phyloP scores from a whole-genome alignment of 2,113 vertebrate genomes.

The Micronycteris hirsuta region DNA sequence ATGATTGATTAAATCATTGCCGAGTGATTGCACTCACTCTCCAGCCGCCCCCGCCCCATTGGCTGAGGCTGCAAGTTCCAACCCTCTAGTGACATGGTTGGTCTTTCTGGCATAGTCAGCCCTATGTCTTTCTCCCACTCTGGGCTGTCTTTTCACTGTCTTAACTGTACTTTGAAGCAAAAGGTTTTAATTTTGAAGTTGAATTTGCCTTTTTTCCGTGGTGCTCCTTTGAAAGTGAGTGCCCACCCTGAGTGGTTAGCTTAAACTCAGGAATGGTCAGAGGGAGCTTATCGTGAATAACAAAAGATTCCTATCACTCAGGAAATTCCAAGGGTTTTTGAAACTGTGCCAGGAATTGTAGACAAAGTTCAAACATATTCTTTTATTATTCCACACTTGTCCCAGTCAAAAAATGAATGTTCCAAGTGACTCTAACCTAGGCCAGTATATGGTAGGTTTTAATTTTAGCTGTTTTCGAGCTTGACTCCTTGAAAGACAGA shows the following conservation, averaged over 20 bases:
- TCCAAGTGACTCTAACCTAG: not conserved
- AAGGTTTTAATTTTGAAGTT: not conserved
- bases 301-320: not conserved
- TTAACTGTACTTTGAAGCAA: not conserved
- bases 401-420: not conserved
- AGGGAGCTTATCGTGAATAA: too few species aligned
- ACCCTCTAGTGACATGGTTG: not conserved
- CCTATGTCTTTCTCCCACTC: not conserved
- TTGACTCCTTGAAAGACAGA: not conserved
- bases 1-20: not conserved
- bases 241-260: not conserved
- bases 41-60: too few species aligned
- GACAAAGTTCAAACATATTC: not conserved
- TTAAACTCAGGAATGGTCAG: not conserved
- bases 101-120: not conserved
- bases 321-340: not conserved
- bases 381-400: not conserved
- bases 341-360: not conserved
- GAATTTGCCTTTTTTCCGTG: not conserved
- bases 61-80: not conserved
- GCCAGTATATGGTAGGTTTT: accelerated
- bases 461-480: not conserved
- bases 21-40: not conserved
- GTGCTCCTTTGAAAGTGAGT: not conserved
- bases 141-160: not conserved